Conservation (phyloP, 2,888 invertebrate genomes). For the Arge pagana region DNA sequence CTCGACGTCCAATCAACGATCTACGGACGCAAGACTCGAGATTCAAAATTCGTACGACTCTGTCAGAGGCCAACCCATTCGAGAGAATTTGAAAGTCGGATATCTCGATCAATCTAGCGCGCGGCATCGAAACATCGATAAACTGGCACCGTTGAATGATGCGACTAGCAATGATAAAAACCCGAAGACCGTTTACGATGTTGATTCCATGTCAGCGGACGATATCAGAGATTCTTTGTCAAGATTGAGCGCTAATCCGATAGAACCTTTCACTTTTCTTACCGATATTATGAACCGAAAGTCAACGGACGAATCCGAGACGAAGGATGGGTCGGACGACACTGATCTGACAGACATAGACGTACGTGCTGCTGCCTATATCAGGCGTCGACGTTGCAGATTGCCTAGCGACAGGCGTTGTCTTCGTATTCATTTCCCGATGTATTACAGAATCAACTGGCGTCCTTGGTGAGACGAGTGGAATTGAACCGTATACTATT, state of each 20-base stretch:
- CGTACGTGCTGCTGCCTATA: constrained; percentile 32
- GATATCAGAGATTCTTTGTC: constrained; percentile 31
- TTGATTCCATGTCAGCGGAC: constrained; percentile 27
- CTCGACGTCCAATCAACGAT: too few relatives aligned
- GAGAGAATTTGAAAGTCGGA: too few relatives aligned
- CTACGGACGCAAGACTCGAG: too few relatives aligned
- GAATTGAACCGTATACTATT: constrained; percentile 58
- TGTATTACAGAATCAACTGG: constrained; percentile 53
- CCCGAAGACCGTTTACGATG: constrained; percentile 19
- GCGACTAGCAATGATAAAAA: too few relatives aligned
- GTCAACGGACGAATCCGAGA: constrained; percentile 12
- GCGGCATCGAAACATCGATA: constrained; percentile 17
- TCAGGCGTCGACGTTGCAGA: too few relatives aligned
- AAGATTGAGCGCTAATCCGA: constrained; percentile 29
- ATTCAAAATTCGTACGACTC: too few relatives aligned
- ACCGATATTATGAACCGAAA: constrained; percentile 30
- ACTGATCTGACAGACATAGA: constrained; percentile 39
- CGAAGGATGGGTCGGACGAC: constrained; percentile 11
- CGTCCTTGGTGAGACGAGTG: constrained; percentile 58
- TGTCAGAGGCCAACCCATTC: too few relatives aligned
- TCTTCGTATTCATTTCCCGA: too few relatives aligned
- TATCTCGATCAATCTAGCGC: constrained; percentile 8
- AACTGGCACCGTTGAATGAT: constrained; percentile 11
- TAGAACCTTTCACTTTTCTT: constrained; percentile 36
- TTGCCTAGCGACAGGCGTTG: too few relatives aligned